These are phyloP conservation scores for Myocastor coypus DNA, from an alignment of 2,113 vertebrate genomes.

Conservation along the genomic window DNA sequence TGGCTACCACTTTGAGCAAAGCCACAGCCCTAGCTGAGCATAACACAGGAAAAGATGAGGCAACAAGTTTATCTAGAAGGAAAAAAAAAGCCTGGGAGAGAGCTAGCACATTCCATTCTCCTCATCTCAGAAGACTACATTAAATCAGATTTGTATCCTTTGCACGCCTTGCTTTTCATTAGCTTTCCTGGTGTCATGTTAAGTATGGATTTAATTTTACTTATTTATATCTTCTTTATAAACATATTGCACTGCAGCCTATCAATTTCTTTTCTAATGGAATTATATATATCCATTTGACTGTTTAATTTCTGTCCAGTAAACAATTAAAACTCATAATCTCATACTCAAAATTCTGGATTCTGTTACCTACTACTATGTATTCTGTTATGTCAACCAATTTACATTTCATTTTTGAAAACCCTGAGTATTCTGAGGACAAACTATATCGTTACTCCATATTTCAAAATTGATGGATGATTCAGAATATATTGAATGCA, in stretches of 20 bases:
- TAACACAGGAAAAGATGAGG: background rate
- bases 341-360: background rate
- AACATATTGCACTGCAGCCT: background rate
- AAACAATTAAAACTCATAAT: background rate
- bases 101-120: background rate
- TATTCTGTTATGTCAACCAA: background rate
- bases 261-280: slow-evolving; percentile 56
- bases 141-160: background rate
- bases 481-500: background rate
- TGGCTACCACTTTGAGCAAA: background rate
- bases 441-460: background rate
- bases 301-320: background rate
- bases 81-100: slow-evolving; percentile 1
- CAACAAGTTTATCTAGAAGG: background rate
- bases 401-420: slow-evolving; percentile 27
- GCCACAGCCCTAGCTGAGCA: background rate
- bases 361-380: background rate
- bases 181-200: background rate
- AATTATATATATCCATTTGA: background rate
- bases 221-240: slow-evolving; percentile 10
- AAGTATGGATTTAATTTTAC: slow-evolving; percentile 43
- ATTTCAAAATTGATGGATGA: slow-evolving; percentile 43
- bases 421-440: background rate
- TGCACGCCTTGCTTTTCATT: background rate
- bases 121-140: background rate